Conservation (phyloP, 2,888 invertebrate species). For the Napeogenes inachia region DNA sequence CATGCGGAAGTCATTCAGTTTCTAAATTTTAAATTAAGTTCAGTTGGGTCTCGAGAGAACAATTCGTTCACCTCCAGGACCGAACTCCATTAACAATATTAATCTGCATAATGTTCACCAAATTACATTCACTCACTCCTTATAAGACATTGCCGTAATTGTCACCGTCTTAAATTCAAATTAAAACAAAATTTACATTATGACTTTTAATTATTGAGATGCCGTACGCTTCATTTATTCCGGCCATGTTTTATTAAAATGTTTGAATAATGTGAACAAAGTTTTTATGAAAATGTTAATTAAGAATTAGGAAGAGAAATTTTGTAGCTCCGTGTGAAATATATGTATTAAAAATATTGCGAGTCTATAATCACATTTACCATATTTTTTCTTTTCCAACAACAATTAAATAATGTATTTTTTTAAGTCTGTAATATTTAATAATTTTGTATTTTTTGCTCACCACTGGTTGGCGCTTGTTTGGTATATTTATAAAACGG, state of each 20-base stretch:
- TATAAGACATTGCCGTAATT: constrained; percentile 29
- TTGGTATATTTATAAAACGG: no score
- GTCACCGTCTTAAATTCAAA: constrained; percentile 41
- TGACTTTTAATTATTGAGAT: constrained; percentile 41
- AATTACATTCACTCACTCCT: constrained; percentile 36
- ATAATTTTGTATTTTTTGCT: no score
- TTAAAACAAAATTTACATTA: constrained; percentile 41
- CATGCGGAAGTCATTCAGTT: constrained; percentile 10
- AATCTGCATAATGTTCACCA: constrained; percentile 41
- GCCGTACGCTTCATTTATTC: constrained; percentile 19
- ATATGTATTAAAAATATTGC: no score
- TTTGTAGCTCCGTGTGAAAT: no score
- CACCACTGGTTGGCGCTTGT: no score
- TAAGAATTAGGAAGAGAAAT: background rate
- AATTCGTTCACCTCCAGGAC: constrained; percentile 37
- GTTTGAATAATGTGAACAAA: constrained; percentile 15
- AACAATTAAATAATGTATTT: no score
- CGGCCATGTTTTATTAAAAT: constrained; percentile 23
- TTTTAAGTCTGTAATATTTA: no score
- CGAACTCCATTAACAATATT: constrained; percentile 42
- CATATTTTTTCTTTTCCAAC: no score
- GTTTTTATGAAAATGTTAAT: constrained; percentile 14
- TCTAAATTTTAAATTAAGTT: constrained; percentile 14
- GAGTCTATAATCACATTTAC: no score
- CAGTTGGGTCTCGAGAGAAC: constrained; percentile 31